Conservation (phyloP, 53 echinoderm and acorn worm genomes). For the Crossaster papposus region DNA sequence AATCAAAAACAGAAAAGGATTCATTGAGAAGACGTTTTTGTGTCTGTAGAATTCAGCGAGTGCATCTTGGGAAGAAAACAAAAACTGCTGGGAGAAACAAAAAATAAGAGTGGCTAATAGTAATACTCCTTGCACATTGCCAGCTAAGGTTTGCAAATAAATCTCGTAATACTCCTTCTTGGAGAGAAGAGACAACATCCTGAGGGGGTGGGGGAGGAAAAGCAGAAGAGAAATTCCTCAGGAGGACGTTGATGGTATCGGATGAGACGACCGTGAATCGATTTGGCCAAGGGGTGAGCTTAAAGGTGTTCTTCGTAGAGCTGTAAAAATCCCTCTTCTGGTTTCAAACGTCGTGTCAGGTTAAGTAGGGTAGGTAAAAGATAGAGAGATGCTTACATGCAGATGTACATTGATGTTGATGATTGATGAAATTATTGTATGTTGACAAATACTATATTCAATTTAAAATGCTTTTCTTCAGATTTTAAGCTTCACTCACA, state of each 20-base stretch:
- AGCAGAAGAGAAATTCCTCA: not conserved
- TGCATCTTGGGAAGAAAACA: not conserved
- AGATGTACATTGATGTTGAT: not conserved
- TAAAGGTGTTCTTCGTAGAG: not conserved
- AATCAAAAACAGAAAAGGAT: not conserved
- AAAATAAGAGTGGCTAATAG: not conserved
- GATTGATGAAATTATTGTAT: not conserved
- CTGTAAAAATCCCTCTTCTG: constrained; percentile 8
- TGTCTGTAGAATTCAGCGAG: not conserved
- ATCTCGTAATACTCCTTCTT: not conserved
- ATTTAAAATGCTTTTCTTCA: no score
- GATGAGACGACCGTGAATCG: constrained; percentile 9
- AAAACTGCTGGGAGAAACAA: not conserved
- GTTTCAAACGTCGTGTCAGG: not conserved
- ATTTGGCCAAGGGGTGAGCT: constrained; percentile 26
- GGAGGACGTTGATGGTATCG: constrained; percentile 10
- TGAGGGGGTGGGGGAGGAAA: not conserved
- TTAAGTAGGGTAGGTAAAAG: not conserved
- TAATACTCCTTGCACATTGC: not conserved
- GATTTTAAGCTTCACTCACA: no score
- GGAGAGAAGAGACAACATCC: constrained; percentile 12
- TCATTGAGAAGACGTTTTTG: not conserved
- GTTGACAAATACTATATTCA: no score
- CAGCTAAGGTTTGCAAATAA: not conserved
- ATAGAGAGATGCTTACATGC: not conserved